Evolutionary conservation across 2,797 vertebrate species (phyloP), one percentile per base, ranked within the genome.

Genomic region (Sebastes hubbsi): DNA sequence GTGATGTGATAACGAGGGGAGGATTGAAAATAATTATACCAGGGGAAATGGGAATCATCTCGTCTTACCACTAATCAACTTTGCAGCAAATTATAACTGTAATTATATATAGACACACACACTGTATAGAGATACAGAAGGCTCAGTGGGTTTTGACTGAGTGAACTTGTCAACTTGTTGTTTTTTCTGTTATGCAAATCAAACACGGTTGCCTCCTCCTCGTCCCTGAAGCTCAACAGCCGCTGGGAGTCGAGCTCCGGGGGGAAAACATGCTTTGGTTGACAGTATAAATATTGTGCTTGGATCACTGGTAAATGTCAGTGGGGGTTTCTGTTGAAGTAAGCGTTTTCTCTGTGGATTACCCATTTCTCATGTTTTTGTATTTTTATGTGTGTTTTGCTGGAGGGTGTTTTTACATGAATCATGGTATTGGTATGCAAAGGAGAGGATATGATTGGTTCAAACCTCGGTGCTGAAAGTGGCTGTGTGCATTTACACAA

Each of bases 231-330:
- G 62, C 64, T 63, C 78, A 81, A 34, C 80, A 86, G 85, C 83
- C 83, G 72, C 82, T 70, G 85, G 77, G 59, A 68, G 52, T 70
- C 6, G 1, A 80, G 71, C 79, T 32, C 55, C 24, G 30, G 52
- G 58, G 66, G 82, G 76, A 90, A 89, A 92, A 92, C 88, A 87
- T 3, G 34, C 67, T 78, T 58, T 24, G 29, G 89, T 92, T 91
- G 88, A 91, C 75, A 87, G 84, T 89, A 73, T 83, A 92, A 94
- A 93, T 86, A 94, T 86, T 91, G 75, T 69, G 64, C 55, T 78
- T 32, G 61, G 63, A 77, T 88, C 67, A 38, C 65, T 73, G 68
- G 70, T 20, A 83, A 88, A 88, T 84, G 82, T 90, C 82, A 77
- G 42, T 14, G 59, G 29, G 24, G 73, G 60, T 64, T 80, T 78